A percentile compares a stretch with the other conserved stretches of the same genome.
phyloP scores from a whole-genome alignment of 2,797 vertebrate genomes.

The Pelobates cultripes region DNA sequence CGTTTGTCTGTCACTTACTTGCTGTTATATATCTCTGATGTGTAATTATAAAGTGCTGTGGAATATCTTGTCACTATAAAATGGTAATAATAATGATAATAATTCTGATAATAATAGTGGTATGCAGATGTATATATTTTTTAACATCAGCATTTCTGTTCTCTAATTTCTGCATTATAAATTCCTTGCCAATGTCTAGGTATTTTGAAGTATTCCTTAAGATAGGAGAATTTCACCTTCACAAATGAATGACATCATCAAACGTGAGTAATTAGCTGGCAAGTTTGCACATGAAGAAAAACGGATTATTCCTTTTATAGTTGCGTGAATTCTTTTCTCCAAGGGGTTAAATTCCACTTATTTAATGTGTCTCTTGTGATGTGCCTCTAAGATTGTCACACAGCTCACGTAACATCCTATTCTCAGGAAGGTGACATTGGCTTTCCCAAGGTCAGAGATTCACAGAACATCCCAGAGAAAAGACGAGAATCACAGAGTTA shows the following conservation, averaged over 20 bases:
- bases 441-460: constrained; percentile 26
- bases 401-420: constrained; percentile 1
- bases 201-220: neutral
- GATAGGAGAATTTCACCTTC: constrained; percentile 23
- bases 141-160: too few species aligned
- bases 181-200: neutral
- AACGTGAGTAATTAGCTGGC: constrained; percentile 24
- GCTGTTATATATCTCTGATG: too few species aligned
- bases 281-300: constrained; percentile 12
- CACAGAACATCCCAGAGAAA: neutral
- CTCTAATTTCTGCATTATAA: neutral
- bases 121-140: too few species aligned
- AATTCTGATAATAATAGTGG: too few species aligned
- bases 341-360: constrained; percentile 2
- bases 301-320: neutral
- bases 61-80: too few species aligned
- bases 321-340: neutral
- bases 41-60: too few species aligned
- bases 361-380: constrained; percentile 17
- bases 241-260: constrained; percentile 15
- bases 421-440: constrained; percentile 34
- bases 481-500: neutral
- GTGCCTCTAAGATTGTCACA: neutral
- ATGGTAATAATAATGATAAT: too few species aligned
- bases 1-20: too few species aligned